phyloP scores from a whole-genome alignment of 2,113 vertebrate species.

The Halcyon malimbica region DNA sequence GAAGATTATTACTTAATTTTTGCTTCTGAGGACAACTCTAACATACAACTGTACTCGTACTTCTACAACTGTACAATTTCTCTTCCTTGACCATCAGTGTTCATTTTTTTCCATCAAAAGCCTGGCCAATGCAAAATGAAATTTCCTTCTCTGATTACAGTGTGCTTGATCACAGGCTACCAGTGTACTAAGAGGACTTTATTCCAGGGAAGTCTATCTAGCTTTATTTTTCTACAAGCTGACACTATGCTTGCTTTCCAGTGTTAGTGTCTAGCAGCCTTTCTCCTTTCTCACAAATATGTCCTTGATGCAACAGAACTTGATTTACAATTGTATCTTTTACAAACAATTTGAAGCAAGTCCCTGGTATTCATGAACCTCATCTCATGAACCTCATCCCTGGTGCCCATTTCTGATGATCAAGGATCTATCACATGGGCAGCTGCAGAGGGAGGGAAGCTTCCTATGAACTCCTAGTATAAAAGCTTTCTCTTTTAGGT shows the following conservation, averaged over 20 bases:
- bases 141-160: not conserved
- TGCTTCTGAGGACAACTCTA: slow-evolving; percentile 5
- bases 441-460: not conserved
- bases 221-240: not conserved
- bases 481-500: not conserved
- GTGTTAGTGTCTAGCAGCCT: not conserved
- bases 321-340: not conserved
- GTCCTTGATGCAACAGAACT: not conserved
- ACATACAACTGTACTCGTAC: not conserved
- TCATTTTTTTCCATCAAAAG: not conserved
- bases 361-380: not conserved
- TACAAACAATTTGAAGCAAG: not conserved
- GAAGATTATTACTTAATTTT: slow-evolving; percentile 24
- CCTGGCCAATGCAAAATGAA: not conserved
- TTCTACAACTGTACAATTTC: not conserved
- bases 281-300: not conserved
- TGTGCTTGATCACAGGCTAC: not conserved
- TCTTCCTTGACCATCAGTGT: not conserved
- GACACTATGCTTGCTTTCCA: not conserved
- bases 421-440: not conserved
- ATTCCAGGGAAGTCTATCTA: not conserved
- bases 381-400: not conserved
- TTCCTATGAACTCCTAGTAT: not conserved
- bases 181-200: not conserved
- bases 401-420: not conserved